phyloP scores from a whole-genome alignment of 2,797 vertebrate species.

The Oreochromis mossambicus region DNA sequence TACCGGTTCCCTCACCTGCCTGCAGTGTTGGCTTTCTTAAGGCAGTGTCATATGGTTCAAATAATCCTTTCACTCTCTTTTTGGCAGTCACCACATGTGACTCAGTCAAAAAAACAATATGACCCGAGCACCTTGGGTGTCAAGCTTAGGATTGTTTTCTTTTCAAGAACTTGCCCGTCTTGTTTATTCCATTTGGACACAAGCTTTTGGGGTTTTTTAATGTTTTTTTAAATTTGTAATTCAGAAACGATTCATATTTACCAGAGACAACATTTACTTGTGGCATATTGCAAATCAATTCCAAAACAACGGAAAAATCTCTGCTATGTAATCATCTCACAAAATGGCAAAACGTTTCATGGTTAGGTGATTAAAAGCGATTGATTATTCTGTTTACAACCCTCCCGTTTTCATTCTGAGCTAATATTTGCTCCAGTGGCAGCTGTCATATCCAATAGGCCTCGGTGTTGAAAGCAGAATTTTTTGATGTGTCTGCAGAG shows the following conservation, averaged over 20 bases:
- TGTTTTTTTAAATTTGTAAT: neutral
- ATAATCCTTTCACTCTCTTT: constrained; percentile 5
- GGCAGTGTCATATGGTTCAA: neutral
- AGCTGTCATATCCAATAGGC: constrained; percentile 37
- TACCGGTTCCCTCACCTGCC: neutral
- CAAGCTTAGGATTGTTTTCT: neutral
- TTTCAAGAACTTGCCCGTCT: neutral
- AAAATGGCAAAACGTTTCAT: neutral
- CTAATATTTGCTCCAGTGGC: constrained; percentile 20
- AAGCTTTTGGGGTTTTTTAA: neutral
- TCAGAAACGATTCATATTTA: neutral
- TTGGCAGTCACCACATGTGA: neutral
- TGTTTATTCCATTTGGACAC: neutral
- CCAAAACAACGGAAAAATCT: neutral
- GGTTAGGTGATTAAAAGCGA: constrained; percentile 10
- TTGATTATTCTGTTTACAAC: constrained; percentile 3
- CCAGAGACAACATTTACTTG: neutral
- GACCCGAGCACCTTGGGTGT: neutral
- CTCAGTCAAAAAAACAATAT: neutral
- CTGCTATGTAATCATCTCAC: neutral
- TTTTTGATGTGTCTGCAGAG: constrained; percentile 90
- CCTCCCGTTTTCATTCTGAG: neutral
- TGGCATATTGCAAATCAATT: constrained; percentile 10
- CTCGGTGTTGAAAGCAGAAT: constrained; percentile 68
- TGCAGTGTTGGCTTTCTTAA: constrained; percentile 15